phyloP scores from a whole-genome alignment of 2,797 vertebrate genomes.

The Falco peregrinus region DNA sequence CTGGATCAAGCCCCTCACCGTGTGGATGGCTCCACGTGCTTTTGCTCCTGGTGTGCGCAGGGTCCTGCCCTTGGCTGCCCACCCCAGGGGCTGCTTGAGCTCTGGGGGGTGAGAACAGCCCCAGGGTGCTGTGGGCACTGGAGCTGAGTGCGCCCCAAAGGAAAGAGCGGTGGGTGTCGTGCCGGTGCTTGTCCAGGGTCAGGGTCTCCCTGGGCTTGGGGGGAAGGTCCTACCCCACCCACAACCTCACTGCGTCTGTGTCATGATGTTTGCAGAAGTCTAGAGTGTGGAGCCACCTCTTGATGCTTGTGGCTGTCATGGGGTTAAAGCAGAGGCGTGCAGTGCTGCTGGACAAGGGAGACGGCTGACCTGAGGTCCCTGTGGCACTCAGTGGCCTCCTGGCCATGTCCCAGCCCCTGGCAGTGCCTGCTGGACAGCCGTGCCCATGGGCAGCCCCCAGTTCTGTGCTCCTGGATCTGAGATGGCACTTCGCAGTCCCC shows the following conservation, averaged over 20 bases:
- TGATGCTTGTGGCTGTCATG: fast-evolving
- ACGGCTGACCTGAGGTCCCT: background rate
- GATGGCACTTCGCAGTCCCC: background rate
- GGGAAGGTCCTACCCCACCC: background rate
- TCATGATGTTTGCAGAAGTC: background rate
- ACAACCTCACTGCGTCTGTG: background rate
- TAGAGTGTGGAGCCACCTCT: background rate
- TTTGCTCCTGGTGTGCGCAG: background rate
- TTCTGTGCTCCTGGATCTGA: background rate
- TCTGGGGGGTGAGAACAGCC: background rate
- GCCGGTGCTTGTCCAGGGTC: background rate
- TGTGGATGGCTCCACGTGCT: background rate
- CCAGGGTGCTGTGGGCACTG: fast-evolving
- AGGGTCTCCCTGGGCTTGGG: background rate
- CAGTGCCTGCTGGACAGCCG: background rate
- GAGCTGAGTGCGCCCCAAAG: fast-evolving
- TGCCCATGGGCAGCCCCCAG: background rate
- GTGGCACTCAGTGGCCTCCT: background rate
- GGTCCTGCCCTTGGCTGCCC: background rate
- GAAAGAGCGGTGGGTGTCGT: background rate
- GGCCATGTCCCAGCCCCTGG: background rate
- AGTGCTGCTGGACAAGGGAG: background rate
- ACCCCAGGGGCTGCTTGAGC: background rate
- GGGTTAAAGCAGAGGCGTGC: background rate
- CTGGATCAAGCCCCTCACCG: fast-evolving